Base-by-base conservation (phyloP, 2,797 vertebrate species). In the Chiroxiphia lanceolata region DNA sequence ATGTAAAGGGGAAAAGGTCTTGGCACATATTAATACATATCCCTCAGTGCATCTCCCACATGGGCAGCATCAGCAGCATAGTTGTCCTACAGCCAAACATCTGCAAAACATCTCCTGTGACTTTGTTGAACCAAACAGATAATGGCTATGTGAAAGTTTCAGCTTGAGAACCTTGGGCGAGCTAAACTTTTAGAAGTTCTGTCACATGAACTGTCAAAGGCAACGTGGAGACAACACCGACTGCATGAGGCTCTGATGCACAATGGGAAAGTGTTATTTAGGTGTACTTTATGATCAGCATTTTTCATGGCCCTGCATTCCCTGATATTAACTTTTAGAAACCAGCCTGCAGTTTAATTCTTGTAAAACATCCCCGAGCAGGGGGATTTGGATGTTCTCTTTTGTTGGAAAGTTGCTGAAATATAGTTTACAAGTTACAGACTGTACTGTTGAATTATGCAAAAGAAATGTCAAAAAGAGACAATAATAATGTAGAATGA, bases 211-310 rank as follows among this genome's bases (percentile, higher is more conserved):
- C 14, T 57, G 29, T 68, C 36, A 53, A 42, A 25, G 84, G 11
- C 19, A 61, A 29, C 0, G 0, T 11, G 17, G 20, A 65, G 20
- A 65, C 31, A 47, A 10, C 13, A n/a, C 1, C 0, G 0, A 13
- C 7, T 47, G 33, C 38, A 36, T 9, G 11, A 85, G 12, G 11
- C 38, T 77, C 22, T 68, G 45, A 80, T 17, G 23, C 18, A 42
- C 8, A 76, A 19, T 34, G 31, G 27, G 13, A 34, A 57, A 9
- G 6, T 10, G 11, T 50, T 54, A 68, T 34, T 87, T 48, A 50
- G 29, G 57, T 25, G 4, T 57, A 34, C 19, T 42, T 78, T 38
- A 45, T 2, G 0, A 23, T 61, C 20, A 75, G 13, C 4, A 3
- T 36, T 54, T 51, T 77, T 83, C 44, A 31, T 38, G 51, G 40